These are phyloP conservation scores for Amphimedon queenslandica DNA, from an alignment of 37 sponge, comb jelly and placozoan genomes.

Conservation along the genomic window DNA sequence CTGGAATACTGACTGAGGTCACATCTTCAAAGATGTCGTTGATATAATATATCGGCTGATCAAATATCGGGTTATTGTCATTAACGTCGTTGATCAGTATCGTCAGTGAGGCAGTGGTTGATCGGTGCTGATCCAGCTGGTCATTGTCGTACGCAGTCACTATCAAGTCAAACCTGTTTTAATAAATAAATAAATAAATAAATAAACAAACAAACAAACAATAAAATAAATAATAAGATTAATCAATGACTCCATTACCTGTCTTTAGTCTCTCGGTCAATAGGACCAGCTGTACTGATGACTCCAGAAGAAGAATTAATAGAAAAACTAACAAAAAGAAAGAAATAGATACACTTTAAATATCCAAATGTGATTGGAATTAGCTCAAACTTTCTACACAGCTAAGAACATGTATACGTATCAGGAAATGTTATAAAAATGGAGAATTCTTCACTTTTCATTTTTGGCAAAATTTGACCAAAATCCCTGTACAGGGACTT, in stretches of 20 bases:
- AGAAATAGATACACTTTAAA: too few species aligned
- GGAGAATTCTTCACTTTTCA: too few species aligned
- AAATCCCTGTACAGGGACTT: too few species aligned
- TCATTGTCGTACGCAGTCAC: background rate
- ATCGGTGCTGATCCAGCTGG: constrained; percentile 21
- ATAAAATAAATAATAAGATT: background rate
- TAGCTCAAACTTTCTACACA: too few species aligned
- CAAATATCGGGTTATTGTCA: constrained; percentile 1
- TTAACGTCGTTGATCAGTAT: background rate
- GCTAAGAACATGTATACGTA: too few species aligned
- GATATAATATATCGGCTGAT: background rate
- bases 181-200: too few species aligned
- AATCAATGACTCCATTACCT: background rate
- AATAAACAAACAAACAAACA: background rate
- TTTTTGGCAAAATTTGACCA: too few species aligned
- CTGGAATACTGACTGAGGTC: background rate
- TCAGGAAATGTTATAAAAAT: too few species aligned
- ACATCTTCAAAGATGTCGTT: constrained; percentile 5
- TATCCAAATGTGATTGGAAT: too few species aligned
- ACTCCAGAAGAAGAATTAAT: background rate
- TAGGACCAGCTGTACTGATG: background rate
- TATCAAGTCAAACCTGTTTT: background rate
- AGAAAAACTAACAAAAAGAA: too few species aligned
- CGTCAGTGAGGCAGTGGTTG: constrained; percentile 1
- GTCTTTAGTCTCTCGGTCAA: background rate